Base-by-base conservation (phyloP, 2,888 invertebrate genomes). In the Ischnus inquisitorius region DNA sequence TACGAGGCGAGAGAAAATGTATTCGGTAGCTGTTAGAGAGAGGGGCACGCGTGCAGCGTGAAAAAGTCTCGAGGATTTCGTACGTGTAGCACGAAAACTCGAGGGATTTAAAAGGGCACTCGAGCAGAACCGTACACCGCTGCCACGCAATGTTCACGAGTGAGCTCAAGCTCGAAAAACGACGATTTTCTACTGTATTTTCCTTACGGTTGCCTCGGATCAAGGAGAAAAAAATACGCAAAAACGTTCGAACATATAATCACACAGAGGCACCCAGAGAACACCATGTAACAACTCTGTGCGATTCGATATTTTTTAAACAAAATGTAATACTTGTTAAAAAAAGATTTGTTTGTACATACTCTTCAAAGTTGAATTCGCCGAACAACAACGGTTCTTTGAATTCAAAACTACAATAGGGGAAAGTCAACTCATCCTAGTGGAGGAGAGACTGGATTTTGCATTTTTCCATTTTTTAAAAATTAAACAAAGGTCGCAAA, bases 31-130 rank as follows among this genome's bases (percentile, higher is more conserved):
- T 62, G 67, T 71, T 69, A 10, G 46, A 16, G 12, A 65, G 62
- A 64, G 71, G 76, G 76, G 82, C 84, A 77, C 84, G 84, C 82
- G 83, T 43, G 51, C 75, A 68, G 75, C 64, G 54, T 64, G 54
- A 69, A 64, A 43, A 60, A 68, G 68, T 72, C 34, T 65, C 54
- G 74, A 28, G 67, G 16, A 60, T 60, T 77, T 77, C 57, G 69
- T 81, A 34, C 71, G 78, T 64, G 64, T 64, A 57, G 48, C 57
- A 71, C 14, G 62, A 34, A 28, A 43, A n/a, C 12, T 76, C 48
- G 76, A 79, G 82, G 84, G 86, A 79, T 80, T 86, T 86, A 83
- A 86, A 34, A 84, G 77, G 84, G 80, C 67, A 72, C 82, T 85
- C 41, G 81, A 80, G 71, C 57, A 67, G 69, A 75, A 76, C 69